Conservation (phyloP, 1,140 invertebrate species). For the Manduca sexta region DNA sequence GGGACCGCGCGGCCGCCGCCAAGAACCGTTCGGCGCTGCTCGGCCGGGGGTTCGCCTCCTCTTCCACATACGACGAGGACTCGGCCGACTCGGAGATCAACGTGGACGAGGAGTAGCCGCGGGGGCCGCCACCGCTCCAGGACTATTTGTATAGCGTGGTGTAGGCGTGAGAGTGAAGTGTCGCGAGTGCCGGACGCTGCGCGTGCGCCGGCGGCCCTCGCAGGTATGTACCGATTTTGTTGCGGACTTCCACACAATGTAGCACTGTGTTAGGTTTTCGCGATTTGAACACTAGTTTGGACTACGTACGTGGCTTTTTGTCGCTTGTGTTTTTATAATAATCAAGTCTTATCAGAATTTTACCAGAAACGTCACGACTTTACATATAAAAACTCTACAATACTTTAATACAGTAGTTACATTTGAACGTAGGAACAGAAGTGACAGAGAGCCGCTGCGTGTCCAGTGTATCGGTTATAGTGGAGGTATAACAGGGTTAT, state of each 20-base stretch:
- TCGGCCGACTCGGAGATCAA: slow-evolving; percentile 69
- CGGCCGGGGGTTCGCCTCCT: slow-evolving; percentile 63
- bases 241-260: no score
- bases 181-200: background rate
- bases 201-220: background rate
- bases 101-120: slow-evolving; percentile 63
- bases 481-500: slow-evolving; percentile 26
- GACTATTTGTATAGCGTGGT: slow-evolving; percentile 28
- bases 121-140: slow-evolving; percentile 35
- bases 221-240: no score
- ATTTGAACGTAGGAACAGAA: no score
- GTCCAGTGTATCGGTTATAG: slow-evolving; percentile 9
- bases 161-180: background rate
- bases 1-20: slow-evolving; percentile 98
- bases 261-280: slow-evolving; percentile 1
- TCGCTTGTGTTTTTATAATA: background rate
- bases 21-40: slow-evolving; percentile 92
- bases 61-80: slow-evolving; percentile 68
- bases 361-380: no score
- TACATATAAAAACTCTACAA: no score
- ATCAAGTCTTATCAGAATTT: no score
- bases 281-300: no score
- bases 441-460: no score
- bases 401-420: no score
- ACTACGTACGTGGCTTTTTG: no score